A percentile compares a stretch with the other conserved stretches of the same genome.
These are phyloP conservation scores for Pagetopsis macropterus DNA, from an alignment of 2,797 vertebrate genomes.

Conservation along the genomic window DNA sequence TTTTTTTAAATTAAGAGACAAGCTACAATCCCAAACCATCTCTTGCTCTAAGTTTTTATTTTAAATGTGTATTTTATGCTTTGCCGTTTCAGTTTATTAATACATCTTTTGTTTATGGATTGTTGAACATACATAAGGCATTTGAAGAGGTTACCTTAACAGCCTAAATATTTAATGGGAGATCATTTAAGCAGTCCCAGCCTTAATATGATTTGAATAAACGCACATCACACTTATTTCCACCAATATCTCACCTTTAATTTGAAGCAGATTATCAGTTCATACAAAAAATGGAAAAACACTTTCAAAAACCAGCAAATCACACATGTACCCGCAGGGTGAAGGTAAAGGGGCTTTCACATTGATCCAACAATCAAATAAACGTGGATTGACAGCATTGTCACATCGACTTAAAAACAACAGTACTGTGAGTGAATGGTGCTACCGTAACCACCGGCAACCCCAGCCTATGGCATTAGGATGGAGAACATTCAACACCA, in stretches of 20 bases:
- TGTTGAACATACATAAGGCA: too few relatives aligned
- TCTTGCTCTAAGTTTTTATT: background rate
- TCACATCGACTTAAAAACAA: constrained; percentile 52
- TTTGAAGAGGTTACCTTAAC: background rate
- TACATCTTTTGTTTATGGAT: too few relatives aligned
- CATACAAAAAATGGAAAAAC: constrained; percentile 58
- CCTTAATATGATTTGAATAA: background rate
- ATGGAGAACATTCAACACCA: constrained; percentile 19
- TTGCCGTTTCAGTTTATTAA: too few relatives aligned
- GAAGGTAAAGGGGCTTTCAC: constrained; percentile 31
- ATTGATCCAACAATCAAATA: constrained; percentile 41
- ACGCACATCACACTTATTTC: constrained; percentile 11
- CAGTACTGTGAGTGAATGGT: constrained; percentile 18
- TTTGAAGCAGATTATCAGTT: constrained; percentile 61
- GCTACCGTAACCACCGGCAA: constrained; percentile 13
- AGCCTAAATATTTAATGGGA: background rate
- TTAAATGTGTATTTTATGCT: too few relatives aligned
- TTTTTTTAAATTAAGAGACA: too few relatives aligned
- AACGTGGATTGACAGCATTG: constrained; percentile 23
- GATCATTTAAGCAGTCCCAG: background rate
- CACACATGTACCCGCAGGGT: constrained; percentile 24
- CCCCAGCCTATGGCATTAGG: background rate
- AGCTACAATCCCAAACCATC: too few relatives aligned
- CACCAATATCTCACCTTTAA: constrained; percentile 64
- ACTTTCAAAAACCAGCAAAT: constrained; percentile 46